These are phyloP conservation scores for Catagonus wagneri DNA, from an alignment of 2,113 vertebrate species.

Conservation along the genomic window DNA sequence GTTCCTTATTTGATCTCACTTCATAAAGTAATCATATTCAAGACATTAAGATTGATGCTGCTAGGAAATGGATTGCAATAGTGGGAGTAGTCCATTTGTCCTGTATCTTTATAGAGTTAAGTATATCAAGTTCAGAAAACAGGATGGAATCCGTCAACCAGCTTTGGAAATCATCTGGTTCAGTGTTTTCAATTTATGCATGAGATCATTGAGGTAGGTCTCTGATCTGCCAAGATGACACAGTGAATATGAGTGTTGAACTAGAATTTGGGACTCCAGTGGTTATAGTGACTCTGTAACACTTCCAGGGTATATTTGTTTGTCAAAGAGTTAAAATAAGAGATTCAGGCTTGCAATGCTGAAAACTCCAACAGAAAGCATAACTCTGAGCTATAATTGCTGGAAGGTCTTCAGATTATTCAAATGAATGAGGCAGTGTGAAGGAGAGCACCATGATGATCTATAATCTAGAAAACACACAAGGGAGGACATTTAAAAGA, in stretches of 20 bases:
- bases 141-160: not conserved
- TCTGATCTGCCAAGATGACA: not conserved
- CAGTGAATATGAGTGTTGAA: not conserved
- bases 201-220: not conserved
- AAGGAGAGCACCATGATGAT: not conserved
- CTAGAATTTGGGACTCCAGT: not conserved
- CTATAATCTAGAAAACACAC: constrained; percentile 42
- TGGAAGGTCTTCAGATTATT: constrained; percentile 48
- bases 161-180: not conserved
- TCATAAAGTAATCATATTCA: not conserved
- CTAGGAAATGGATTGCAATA: not conserved
- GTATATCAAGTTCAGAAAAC: not conserved
- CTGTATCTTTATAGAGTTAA: not conserved
- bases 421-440: constrained; percentile 50
- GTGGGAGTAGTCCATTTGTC: not conserved
- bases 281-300: not conserved
- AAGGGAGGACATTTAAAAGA: constrained; percentile 8
- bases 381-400: constrained; percentile 54
- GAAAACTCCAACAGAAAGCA: not conserved
- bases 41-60: not conserved
- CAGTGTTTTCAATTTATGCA: not conserved
- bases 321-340: constrained; percentile 47
- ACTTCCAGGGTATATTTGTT: not conserved
- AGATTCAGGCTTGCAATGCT: not conserved
- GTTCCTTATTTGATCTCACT: not conserved